Conservation (phyloP, 2,113 vertebrate species). For the Brachypodius melanocephalos region DNA sequence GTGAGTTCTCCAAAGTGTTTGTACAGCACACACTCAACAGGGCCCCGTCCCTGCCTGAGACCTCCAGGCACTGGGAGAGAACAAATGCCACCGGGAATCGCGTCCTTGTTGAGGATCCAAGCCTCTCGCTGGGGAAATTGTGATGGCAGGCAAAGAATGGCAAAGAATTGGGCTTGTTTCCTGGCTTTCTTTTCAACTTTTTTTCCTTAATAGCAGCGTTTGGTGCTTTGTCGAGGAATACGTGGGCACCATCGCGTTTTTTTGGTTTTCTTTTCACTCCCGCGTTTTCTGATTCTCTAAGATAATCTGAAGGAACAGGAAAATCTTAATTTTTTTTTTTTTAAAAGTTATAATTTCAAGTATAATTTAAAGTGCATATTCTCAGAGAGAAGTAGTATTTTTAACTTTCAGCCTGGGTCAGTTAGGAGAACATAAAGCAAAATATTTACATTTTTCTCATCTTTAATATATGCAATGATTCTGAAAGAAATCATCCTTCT, state of each 20-base stretch:
- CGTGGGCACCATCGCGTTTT: not conserved
- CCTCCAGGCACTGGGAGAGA: not conserved
- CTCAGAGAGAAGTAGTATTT: not conserved
- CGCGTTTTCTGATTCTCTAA: not conserved
- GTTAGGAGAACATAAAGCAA: not conserved
- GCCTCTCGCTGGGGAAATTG: not conserved
- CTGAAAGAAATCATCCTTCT: not conserved
- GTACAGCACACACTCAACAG: not conserved
- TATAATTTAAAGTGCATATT: not conserved
- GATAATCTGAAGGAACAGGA: not conserved
- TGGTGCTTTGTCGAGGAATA: not conserved
- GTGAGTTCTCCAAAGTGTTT: not conserved
- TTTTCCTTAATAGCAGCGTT: not conserved
- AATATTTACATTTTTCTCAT: not conserved
- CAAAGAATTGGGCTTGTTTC: not conserved
- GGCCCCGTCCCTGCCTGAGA: not conserved
- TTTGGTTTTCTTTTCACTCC: not conserved
- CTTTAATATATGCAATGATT: not conserved
- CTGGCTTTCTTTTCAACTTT: not conserved
- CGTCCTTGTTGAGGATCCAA: fast-evolving
- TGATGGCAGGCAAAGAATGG: not conserved
- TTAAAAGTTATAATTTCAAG: not conserved
- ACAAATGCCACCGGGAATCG: not conserved
- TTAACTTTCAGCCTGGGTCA: not conserved
- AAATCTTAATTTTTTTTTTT: not conserved